Percentiles rank a stretch among this genome's conserved stretches.
Conservation (phyloP, 2,888 invertebrate genomes). For the Leptinotarsa peninsularis region DNA sequence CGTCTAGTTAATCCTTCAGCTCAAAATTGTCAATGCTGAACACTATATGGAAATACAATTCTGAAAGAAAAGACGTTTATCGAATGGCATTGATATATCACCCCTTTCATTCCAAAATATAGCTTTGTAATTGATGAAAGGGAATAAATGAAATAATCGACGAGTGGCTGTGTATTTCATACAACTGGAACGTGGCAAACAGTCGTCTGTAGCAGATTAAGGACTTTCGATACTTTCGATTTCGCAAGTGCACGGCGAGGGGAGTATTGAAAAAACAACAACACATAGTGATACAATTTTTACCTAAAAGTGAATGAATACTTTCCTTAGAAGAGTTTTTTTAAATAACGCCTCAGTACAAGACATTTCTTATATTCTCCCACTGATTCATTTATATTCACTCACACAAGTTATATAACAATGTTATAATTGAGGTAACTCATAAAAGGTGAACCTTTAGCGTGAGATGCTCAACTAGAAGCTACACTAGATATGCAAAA, state of each 20-base stretch:
- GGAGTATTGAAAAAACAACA: neutral
- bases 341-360: too few species aligned
- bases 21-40: neutral
- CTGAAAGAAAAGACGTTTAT: constrained; percentile 9
- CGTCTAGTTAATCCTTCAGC: neutral
- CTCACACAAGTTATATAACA: too few species aligned
- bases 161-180: constrained; percentile 18
- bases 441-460: too few species aligned
- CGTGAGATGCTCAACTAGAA: too few species aligned
- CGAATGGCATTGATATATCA: constrained; percentile 17
- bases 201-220: constrained; percentile 8
- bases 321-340: too few species aligned
- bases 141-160: constrained; percentile 17
- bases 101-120: constrained; percentile 15
- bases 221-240: neutral
- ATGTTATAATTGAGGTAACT: too few species aligned
- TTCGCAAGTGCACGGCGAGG: neutral
- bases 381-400: too few species aligned
- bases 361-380: too few species aligned
- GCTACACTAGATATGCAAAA: too few species aligned
- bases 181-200: constrained; percentile 7
- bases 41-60: neutral
- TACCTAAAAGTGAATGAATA: neutral
- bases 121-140: constrained; percentile 12
- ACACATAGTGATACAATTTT: neutral